These are phyloP conservation scores for Chlorodrepanis virens DNA, from an alignment of 2,113 vertebrate genomes.

Conservation along the genomic window DNA sequence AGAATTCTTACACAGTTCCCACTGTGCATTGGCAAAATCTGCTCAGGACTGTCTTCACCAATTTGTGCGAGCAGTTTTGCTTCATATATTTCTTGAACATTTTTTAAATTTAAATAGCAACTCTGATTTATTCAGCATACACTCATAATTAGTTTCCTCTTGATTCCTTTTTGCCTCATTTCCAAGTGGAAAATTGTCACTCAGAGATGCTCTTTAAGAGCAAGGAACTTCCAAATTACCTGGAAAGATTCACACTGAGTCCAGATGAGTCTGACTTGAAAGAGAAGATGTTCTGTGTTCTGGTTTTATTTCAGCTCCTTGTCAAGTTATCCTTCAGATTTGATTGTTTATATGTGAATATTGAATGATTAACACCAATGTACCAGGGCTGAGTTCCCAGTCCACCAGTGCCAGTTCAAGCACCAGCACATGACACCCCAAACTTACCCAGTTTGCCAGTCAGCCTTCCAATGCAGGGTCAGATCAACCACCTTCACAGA, in stretches of 20 bases:
- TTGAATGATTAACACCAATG: neutral
- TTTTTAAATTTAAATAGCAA: neutral
- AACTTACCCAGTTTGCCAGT: neutral
- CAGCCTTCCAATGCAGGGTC: neutral
- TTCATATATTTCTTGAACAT: neutral
- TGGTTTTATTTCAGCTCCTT: neutral
- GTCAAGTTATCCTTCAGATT: neutral
- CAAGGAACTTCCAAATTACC: neutral
- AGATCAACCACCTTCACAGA: neutral
- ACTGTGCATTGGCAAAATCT: neutral
- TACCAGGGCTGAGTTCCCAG: neutral
- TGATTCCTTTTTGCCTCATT: neutral
- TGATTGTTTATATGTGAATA: neutral
- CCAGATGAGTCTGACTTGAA: neutral
- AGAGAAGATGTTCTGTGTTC: fast-evolving
- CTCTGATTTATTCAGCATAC: neutral
- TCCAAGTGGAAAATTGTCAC: neutral
- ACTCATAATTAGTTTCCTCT: neutral
- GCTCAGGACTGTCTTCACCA: neutral
- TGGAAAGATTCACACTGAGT: neutral
- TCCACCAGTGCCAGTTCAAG: neutral
- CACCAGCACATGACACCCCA: neutral
- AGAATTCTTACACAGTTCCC: neutral
- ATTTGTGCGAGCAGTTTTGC: neutral
- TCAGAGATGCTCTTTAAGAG: neutral